Evolutionary conservation across 2,797 vertebrate genomes (phyloP).

Genomic region (Gambusia yucatana): DNA sequence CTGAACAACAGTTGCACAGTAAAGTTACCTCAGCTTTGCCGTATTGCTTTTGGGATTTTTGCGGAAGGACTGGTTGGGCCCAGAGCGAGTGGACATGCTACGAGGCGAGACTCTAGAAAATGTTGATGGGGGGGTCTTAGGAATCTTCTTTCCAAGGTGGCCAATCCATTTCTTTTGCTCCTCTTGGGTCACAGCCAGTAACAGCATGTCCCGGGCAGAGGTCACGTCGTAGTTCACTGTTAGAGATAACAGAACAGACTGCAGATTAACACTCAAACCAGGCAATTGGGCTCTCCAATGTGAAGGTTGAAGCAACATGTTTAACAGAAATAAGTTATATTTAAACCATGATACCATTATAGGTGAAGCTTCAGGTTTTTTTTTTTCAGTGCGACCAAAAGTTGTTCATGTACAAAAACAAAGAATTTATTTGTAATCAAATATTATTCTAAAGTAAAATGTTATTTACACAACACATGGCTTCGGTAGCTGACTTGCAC

Average conservation of each 20-base stretch:
- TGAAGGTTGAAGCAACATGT: not conserved
- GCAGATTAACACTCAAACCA: conserved; percentile 5
- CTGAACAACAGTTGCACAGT: not conserved
- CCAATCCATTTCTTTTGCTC: conserved; percentile 99
- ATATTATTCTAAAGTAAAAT: too few species aligned
- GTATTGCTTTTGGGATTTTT: conserved; percentile 93
- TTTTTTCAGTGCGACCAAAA: not conserved
- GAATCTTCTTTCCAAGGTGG: conserved; percentile 98
- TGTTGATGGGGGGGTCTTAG: conserved; percentile 92
- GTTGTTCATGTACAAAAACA: not conserved
- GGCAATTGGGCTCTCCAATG: not conserved
- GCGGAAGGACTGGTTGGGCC: conserved; percentile 96
- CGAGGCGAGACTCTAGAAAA: conserved; percentile 95
- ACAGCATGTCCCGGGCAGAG: conserved; percentile 95
- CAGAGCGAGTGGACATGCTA: conserved; percentile 91
- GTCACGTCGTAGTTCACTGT: conserved; percentile 98
- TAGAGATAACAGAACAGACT: not conserved
- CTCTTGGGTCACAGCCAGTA: conserved; percentile 94
- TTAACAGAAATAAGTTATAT: not conserved
- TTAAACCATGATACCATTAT: not conserved
- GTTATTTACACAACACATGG: too few species aligned
- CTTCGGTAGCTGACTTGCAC: too few species aligned
- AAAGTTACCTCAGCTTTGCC: conserved; percentile 92
- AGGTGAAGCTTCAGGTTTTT: not conserved
- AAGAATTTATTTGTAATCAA: too few species aligned